phyloP scores from a whole-genome alignment of 1,140 invertebrate species.

The Cydia amplana region DNA sequence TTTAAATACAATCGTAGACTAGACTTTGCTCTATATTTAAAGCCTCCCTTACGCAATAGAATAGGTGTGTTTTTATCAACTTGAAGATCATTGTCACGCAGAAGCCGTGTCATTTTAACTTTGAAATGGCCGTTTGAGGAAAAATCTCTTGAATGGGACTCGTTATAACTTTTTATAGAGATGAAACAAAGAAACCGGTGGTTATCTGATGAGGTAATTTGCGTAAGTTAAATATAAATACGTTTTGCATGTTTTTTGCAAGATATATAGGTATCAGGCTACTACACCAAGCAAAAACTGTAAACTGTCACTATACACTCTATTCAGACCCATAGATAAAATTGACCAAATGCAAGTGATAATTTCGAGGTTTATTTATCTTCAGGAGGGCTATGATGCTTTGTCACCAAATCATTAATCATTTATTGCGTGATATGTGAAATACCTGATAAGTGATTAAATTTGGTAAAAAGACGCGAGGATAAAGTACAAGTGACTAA shows the following conservation, averaged over 20 bases:
- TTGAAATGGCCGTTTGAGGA: not conserved
- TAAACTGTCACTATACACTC: too few relatives aligned
- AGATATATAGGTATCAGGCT: not conserved
- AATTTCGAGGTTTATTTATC: too few relatives aligned
- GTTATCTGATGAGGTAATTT: constrained; percentile 5
- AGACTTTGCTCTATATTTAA: not conserved
- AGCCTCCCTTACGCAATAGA: constrained; percentile 8
- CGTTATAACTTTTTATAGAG: constrained; percentile 19
- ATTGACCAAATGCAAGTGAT: too few relatives aligned
- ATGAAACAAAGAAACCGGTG: constrained; percentile 29
- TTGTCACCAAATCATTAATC: too few relatives aligned
- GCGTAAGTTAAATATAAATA: not conserved
- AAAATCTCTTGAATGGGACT: constrained; percentile 3
- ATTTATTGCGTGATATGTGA: too few relatives aligned
- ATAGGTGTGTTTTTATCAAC: not conserved
- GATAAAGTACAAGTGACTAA: too few relatives aligned
- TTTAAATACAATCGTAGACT: constrained; percentile 17
- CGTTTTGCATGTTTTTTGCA: not conserved
- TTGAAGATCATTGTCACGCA: constrained; percentile 4
- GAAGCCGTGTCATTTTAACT: not conserved
- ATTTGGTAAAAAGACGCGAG: too few relatives aligned
- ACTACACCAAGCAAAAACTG: not conserved
- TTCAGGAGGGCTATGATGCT: too few relatives aligned
- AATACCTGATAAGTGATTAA: too few relatives aligned
- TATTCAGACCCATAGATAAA: too few relatives aligned